phyloP scores from a whole-genome alignment of 2,797 vertebrate species.

The Channallabes apus region DNA sequence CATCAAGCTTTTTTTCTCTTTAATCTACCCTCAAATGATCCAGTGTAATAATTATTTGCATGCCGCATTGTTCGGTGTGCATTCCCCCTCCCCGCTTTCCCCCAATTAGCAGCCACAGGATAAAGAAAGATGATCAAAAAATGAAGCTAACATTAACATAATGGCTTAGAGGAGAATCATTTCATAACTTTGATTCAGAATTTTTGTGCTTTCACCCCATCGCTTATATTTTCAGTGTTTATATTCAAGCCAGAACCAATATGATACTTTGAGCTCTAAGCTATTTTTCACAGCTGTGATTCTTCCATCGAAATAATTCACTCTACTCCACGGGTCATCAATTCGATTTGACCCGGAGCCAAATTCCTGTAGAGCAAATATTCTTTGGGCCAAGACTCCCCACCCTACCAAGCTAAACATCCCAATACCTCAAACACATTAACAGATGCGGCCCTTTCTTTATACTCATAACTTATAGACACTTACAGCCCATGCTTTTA shows the following conservation, averaged over 20 bases:
- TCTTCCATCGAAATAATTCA: slow-evolving; percentile 35
- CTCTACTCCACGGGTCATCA: slow-evolving; percentile 23
- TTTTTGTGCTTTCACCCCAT: slow-evolving; percentile 24
- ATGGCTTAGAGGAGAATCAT: slow-evolving; percentile 44
- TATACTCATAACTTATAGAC: too few relatives aligned
- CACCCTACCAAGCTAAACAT: slow-evolving; percentile 4
- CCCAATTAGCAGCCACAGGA: slow-evolving; percentile 40
- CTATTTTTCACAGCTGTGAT: slow-evolving; percentile 26
- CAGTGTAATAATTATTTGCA: slow-evolving; percentile 22
- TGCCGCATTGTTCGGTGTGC: slow-evolving; percentile 2
- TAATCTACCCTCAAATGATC: slow-evolving; percentile 35
- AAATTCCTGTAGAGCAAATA: slow-evolving; percentile 9
- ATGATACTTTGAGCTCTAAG: slow-evolving; percentile 30
- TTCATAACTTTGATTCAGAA: slow-evolving; percentile 39
- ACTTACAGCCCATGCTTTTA: neutral
- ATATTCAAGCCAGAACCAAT: slow-evolving; percentile 32
- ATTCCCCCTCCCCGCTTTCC: neutral
- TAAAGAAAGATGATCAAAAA: slow-evolving; percentile 46
- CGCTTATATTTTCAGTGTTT: neutral
- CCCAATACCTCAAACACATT: slow-evolving; percentile 6
- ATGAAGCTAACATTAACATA: slow-evolving; percentile 48
- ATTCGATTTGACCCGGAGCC: slow-evolving; percentile 16
- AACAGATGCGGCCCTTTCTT: neutral
- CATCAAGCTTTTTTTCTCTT: neutral
- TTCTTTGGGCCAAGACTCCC: neutral